A percentile compares a stretch with the other conserved stretches of the same genome.
These are phyloP conservation scores for Nesometra sesokonis DNA, from an alignment of 35 echinoderm and acorn worm genomes.

Conservation along the genomic window DNA sequence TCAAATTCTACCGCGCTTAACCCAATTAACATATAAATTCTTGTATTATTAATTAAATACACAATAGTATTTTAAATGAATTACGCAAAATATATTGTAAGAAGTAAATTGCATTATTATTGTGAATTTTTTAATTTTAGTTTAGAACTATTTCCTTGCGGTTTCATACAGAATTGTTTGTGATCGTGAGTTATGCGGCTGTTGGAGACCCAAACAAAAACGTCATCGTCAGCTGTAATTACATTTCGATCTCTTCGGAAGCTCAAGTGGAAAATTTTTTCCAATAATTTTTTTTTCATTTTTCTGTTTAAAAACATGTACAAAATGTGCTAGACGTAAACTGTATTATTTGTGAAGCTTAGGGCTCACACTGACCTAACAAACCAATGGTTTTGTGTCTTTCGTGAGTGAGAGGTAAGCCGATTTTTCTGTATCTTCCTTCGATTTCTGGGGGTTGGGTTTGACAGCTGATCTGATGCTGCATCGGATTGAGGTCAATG, in stretches of 20 bases:
- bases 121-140: neutral
- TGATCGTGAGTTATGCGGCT: neutral
- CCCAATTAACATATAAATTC: too few relatives aligned
- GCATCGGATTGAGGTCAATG: neutral
- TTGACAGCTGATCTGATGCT: neutral
- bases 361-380: neutral
- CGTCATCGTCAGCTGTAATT: neutral
- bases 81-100: too few relatives aligned
- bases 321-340: neutral
- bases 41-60: too few relatives aligned
- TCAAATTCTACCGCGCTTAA: neutral
- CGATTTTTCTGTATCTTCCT: too few relatives aligned
- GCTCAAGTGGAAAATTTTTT: neutral
- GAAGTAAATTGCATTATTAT: too few relatives aligned
- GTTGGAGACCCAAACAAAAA: neutral
- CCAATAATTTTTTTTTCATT: neutral
- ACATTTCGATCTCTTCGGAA: neutral
- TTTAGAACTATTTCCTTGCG: neutral
- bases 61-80: too few relatives aligned
- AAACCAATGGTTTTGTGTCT: neutral
- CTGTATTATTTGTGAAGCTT: neutral
- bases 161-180: neutral
- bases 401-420: neutral
- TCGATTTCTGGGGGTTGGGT: neutral
- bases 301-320: neutral